Conservation (phyloP, 92 coral and sea anemone genomes). For the Porites divaricata region DNA sequence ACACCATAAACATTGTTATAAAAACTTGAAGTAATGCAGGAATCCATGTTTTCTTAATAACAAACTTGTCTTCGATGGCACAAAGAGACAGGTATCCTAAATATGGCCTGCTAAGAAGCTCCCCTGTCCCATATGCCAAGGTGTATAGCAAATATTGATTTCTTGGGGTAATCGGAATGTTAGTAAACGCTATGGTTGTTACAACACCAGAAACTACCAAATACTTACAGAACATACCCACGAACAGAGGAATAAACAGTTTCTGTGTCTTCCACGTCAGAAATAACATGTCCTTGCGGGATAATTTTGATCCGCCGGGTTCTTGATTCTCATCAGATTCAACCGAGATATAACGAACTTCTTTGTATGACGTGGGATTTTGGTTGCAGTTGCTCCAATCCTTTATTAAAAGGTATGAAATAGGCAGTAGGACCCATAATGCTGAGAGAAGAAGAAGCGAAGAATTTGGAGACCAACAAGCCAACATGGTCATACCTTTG, state of each 20-base stretch:
- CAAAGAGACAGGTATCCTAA: not conserved
- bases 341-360: too few relatives aligned
- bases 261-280: not conserved
- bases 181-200: not conserved
- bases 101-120: not conserved
- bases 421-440: too few relatives aligned
- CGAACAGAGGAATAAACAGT: not conserved
- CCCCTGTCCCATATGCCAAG: not conserved
- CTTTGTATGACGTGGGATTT: too few relatives aligned
- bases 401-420: too few relatives aligned
- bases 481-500: too few relatives aligned
- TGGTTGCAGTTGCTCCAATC: too few relatives aligned
- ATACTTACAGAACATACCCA: not conserved
- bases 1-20: not conserved
- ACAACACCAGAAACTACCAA: not conserved
- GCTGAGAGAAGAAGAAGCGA: too few relatives aligned
- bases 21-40: not conserved
- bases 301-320: not conserved
- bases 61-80: conserved; percentile 1
- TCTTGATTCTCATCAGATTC: not conserved
- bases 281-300: not conserved
- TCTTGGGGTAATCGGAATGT: not conserved
- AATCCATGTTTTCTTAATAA: conserved; percentile 3
- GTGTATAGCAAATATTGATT: conserved; percentile 7
- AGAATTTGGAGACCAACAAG: too few relatives aligned